Conservation (phyloP, 2,113 vertebrate species). For the Ceyx cyanopectus region DNA sequence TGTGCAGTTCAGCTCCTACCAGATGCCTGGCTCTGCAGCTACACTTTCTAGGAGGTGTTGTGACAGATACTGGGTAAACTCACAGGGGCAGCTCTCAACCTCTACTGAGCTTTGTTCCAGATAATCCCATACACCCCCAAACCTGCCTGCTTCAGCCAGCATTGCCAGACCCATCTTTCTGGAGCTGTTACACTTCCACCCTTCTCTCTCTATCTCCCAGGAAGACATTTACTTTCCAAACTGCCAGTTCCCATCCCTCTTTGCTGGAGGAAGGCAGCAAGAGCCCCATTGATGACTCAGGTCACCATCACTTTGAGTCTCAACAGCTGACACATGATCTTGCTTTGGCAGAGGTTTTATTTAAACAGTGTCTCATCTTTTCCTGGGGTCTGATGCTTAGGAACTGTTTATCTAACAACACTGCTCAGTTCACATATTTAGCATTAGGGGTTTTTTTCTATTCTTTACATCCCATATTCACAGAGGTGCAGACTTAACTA, state of each 20-base stretch:
- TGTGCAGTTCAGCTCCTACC: neutral
- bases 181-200: neutral
- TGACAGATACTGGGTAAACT: neutral
- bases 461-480: neutral
- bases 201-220: accelerated
- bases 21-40: neutral
- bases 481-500: neutral
- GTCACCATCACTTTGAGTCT: neutral
- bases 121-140: neutral
- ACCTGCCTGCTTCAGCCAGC: neutral
- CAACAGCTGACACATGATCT: constrained; percentile 37
- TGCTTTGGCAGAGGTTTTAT: constrained; percentile 24
- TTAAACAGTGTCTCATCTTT: constrained; percentile 14
- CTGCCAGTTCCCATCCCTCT: neutral
- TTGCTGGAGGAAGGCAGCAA: neutral
- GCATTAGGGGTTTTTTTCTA: neutral
- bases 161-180: neutral
- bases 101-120: neutral
- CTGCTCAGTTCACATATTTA: neutral
- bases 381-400: constrained; percentile 4
- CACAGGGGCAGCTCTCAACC: neutral
- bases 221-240: neutral
- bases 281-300: neutral
- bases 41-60: neutral
- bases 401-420: neutral